Conservation (phyloP, 2,113 vertebrate species). For the Centropus bengalensis region DNA sequence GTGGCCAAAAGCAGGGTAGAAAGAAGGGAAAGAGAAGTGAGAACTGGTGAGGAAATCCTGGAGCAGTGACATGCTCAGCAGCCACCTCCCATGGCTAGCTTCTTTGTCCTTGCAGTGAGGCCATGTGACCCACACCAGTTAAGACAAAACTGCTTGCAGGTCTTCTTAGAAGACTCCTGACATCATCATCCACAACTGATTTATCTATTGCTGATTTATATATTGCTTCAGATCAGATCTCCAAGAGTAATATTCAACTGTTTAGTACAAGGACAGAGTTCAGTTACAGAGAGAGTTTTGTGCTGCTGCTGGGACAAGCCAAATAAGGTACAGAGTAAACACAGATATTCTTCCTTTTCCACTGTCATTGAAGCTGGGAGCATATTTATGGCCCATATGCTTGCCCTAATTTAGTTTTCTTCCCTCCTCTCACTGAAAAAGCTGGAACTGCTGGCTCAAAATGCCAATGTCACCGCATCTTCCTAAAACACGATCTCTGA, state of each 20-base stretch:
- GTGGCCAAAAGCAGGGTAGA: neutral
- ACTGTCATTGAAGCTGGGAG: neutral
- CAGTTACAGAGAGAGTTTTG: neutral
- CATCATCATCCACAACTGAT: neutral
- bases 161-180: neutral
- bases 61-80: neutral
- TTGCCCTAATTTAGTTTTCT: constrained; percentile 3
- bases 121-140: neutral
- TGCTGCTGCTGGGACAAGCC: neutral
- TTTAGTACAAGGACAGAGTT: neutral
- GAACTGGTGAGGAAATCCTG: neutral
- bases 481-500: neutral
- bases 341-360: neutral
- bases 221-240: neutral
- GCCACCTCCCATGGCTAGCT: neutral
- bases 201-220: neutral
- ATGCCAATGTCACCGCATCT: neutral
- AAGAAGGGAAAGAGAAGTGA: neutral
- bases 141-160: neutral
- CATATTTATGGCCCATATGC: neutral
- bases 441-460: neutral
- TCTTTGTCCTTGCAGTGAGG: neutral
- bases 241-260: neutral
- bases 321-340: neutral
- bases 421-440: neutral